These are phyloP conservation scores for Betta splendens DNA, from an alignment of 2,797 vertebrate species.

Conservation along the genomic window DNA sequence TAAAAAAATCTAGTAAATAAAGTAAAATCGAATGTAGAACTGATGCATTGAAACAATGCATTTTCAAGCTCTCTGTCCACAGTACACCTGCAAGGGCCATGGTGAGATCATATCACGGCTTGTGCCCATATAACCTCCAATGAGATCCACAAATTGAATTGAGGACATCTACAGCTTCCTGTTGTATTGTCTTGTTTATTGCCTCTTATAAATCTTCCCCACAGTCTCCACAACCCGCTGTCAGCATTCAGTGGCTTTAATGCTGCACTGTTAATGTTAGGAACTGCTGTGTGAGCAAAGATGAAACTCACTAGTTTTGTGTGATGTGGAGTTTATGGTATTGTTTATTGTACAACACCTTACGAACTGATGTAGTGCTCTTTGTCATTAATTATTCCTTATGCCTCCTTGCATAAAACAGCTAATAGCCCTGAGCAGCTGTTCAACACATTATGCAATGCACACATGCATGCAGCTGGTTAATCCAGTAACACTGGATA, in stretches of 20 bases:
- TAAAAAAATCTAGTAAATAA: too few species aligned
- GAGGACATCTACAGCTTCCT: constrained; percentile 35
- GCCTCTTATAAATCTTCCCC: constrained; percentile 40
- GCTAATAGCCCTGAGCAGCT: not conserved
- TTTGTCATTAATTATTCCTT: not conserved
- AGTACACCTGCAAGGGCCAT: not conserved
- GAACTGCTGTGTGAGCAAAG: constrained; percentile 9
- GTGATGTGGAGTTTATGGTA: too few species aligned
- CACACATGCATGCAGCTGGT: too few species aligned
- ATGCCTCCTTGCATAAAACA: not conserved
- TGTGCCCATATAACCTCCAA: constrained; percentile 28
- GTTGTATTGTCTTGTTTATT: constrained; percentile 41
- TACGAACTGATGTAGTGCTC: not conserved
- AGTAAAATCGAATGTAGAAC: too few species aligned
- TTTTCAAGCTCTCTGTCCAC: constrained; percentile 11
- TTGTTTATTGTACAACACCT: constrained; percentile 8
- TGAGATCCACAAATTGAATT: constrained; percentile 44
- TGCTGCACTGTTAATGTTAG: constrained; percentile 20
- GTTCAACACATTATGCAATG: not conserved
- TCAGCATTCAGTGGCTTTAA: constrained; percentile 32
- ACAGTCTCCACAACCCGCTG: constrained; percentile 11
- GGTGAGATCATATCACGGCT: constrained; percentile 1
- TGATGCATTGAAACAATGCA: constrained; percentile 5
- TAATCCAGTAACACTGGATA: constrained; percentile 2
- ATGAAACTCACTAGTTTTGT: not conserved